Evolutionary conservation across 2,797 vertebrate species (phyloP).

Genomic region (Neopelma chrysocephalum): DNA sequence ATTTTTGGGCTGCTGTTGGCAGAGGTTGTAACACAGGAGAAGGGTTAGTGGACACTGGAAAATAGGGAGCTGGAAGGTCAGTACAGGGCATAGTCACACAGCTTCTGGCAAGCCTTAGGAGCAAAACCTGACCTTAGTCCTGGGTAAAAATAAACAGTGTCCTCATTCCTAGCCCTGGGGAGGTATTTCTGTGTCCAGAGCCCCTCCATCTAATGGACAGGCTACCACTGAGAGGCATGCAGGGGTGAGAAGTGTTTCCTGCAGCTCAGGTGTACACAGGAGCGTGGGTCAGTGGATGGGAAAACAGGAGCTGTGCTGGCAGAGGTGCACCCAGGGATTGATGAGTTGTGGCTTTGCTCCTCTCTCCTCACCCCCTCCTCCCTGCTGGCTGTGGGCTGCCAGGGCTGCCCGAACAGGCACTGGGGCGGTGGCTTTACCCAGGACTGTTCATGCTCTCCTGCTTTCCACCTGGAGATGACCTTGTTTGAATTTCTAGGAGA

Average conservation of each 20-base stretch:
- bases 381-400: not conserved
- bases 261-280: not conserved
- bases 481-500: not conserved
- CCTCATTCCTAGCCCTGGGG: not conserved
- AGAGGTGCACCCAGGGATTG: not conserved
- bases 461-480: not conserved
- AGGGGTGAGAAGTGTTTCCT: not conserved
- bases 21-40: not conserved
- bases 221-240: not conserved
- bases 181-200: not conserved
- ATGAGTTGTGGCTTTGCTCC: not conserved
- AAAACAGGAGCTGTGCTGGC: not conserved
- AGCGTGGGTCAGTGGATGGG: fast-evolving
- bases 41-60: not conserved
- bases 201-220: not conserved
- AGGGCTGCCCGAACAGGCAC: not conserved
- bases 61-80: not conserved
- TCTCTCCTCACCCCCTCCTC: not conserved
- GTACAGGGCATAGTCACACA: not conserved
- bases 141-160: not conserved
- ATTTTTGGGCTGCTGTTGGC: not conserved
- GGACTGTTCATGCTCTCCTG: not conserved
- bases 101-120: not conserved
- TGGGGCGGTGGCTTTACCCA: not conserved
- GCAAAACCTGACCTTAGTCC: not conserved